Base-by-base conservation (phyloP, 2,888 invertebrate genomes). In the Coronaproctus castanopsis region DNA sequence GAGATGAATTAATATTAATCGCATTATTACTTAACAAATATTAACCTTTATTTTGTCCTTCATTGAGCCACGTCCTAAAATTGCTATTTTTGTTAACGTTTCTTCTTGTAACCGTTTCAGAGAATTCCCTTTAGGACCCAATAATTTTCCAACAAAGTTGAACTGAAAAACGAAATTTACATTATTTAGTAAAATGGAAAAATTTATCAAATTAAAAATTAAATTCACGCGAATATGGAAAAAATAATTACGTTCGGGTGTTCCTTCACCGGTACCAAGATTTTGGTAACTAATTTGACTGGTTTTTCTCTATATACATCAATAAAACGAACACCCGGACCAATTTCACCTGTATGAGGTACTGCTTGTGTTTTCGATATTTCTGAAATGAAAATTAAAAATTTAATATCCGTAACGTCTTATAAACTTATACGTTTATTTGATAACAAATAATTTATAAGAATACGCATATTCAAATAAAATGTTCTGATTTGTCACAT, bases 71-170 rank as follows among this genome's bases (percentile, higher is more conserved):
- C 87, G 79, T 3, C 93, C 93, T 22, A 93, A 77, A 14, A 93
- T 89, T 24, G 92, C 89, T 89, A 93, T 92, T 77, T 91, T 92
- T 70, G 91, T 90, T 81, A 91, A 88, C 14, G 92, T 92, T 72
- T 91, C 91, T 71, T 92, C 91, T 72, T 92, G 92, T 24, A 93
- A 78, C 64, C 90, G 78, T 72, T 91, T 91, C 71, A 93, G 74
- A 0, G 92, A 90, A 74, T 89, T 90, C 57, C 92, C 93, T 73
- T 91, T 92, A 19, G 92, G 92, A 1, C 93, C 93, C 67, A 93
- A 76, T 63, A 93, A 79, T 73, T 92, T 92, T 5, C 93, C 93
- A 64, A 93, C 92, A 76, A 93, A 93, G 75, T 93, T 93, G 73
- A 91, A 92, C 92, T 91, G 78, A n/a, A 78, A 74, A 68, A 70